Base-by-base conservation (phyloP, 2,113 vertebrate genomes). In the Sminthopsis crassicaudata region DNA sequence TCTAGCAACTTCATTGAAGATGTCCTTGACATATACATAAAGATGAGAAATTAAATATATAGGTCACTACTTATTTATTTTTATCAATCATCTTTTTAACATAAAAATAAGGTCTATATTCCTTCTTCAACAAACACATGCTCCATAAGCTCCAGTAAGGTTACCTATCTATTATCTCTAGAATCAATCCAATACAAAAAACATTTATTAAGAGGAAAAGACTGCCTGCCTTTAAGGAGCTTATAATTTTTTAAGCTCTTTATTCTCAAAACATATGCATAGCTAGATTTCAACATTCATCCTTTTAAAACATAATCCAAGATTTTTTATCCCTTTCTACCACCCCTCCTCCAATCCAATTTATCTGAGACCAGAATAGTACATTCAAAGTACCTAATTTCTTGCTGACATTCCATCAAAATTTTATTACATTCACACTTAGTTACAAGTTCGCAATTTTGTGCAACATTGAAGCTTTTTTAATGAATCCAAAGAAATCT, bases 361-460 rank as follows among this genome's bases (percentile, higher is more conserved):
- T n/a, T 76, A 76, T 76, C 30, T n/a, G 14, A n/a, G 60, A n/a
- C 30, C 30, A 76, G 36, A n/a, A 0, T 0, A 0, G 3, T 3
- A 1, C 4, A 1, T 11, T 52, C 2, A 0, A 53, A 42, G 10
- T 6, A 14, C 48, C 46, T 67, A 36, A 0, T 3, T 1, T 84
- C 88, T 76, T 46, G 10, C 52, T 46, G 36, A 23, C 19, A 0
- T 25, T 1, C 1, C 24, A 30, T 48, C 2, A 0, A 2, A 5
- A 1, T 11, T 30, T n/a, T 1, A 50, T 14, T 23, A 2, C 26
- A 51, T n/a, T 2, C 2, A 0, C 1, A 26, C n/a, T 36, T 25
- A 2, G 9, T 0, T 4, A 53, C 92, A 36, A 0, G 0, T 8
- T 42, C 27, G 11, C 2, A 9, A 7, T 0, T 0, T 23, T 10